Evolutionary conservation across 2,113 vertebrate species (phyloP).

Genomic region (Argyrosomus japonicus): DNA sequence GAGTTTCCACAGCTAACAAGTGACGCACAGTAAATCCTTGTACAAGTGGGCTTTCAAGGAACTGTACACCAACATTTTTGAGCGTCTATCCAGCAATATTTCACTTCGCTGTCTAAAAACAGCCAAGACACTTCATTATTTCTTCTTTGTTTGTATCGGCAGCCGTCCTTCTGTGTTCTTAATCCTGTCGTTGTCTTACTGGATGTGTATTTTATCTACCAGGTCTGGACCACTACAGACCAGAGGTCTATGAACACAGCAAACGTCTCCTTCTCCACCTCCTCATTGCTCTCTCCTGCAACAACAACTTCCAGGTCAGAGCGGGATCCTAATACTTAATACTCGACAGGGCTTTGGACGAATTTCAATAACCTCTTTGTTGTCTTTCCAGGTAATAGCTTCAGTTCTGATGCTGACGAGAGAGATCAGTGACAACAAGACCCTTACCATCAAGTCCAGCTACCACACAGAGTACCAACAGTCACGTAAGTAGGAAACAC

Average conservation of each 20-base stretch:
- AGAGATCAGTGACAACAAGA: conserved; percentile 94
- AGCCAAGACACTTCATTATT: neutral
- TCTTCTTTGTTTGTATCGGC: neutral
- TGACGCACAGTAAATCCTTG: no score
- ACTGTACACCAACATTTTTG: neutral
- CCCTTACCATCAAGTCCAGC: conserved; percentile 92
- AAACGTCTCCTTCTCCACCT: conserved; percentile 96
- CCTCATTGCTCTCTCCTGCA: conserved; percentile 94
- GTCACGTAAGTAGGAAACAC: conserved; percentile 85
- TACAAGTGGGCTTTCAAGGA: neutral
- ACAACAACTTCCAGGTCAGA: conserved; percentile 91
- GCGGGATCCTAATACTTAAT: neutral
- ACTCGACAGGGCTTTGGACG: no score
- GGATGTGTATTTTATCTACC: conserved; percentile 38
- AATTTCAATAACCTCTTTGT: neutral
- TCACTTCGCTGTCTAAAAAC: neutral
- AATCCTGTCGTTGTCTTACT: neutral
- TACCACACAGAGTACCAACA: conserved; percentile 93
- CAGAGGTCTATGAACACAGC: conserved; percentile 98
- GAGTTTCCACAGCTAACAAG: no score
- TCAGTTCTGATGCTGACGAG: conserved; percentile 95
- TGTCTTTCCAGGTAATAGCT: conserved; percentile 85
- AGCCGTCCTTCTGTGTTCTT: neutral
- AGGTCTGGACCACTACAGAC: conserved; percentile 98
- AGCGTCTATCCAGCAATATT: neutral